These are phyloP conservation scores for Nothoprocta pentlandii DNA, from an alignment of 2,113 vertebrate species.

Conservation along the genomic window DNA sequence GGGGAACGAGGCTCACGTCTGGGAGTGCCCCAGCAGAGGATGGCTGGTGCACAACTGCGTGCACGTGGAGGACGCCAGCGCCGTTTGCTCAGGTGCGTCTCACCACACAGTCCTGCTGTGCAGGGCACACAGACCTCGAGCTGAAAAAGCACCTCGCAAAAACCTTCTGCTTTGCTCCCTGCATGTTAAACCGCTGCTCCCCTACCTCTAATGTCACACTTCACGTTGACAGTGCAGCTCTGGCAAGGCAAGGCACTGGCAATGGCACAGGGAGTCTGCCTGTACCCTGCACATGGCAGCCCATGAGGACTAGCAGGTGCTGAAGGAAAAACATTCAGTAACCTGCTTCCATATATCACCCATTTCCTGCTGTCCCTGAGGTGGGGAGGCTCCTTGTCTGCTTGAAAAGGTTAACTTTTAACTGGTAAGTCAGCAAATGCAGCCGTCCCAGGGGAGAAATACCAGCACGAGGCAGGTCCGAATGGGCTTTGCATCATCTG, in stretches of 20 bases:
- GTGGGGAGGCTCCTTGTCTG: not conserved
- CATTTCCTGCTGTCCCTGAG: not conserved
- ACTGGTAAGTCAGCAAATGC: not conserved
- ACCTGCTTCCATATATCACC: not conserved
- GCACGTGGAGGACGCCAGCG: slow-evolving; percentile 44
- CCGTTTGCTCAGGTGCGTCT: slow-evolving; percentile 47
- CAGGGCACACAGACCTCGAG: not conserved
- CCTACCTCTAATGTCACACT: not conserved
- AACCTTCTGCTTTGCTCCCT: not conserved
- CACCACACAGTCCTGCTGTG: not conserved
- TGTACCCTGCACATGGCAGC: not conserved
- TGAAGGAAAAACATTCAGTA: not conserved
- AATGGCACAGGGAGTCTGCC: too few relatives aligned
- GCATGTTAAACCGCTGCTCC: not conserved
- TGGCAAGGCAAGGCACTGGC: not conserved
- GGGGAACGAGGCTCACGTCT: slow-evolving; percentile 5
- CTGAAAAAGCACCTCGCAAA: not conserved
- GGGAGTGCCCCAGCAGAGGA: slow-evolving; percentile 5
- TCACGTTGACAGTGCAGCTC: not conserved
- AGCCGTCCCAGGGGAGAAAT: not conserved
- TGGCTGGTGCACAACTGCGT: slow-evolving; percentile 56
- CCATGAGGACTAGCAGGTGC: not conserved
- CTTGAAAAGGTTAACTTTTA: not conserved
- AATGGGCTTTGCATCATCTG: not conserved
- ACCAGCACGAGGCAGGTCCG: not conserved